Base-by-base conservation (phyloP, 2,797 vertebrate genomes). In the Manis pentadactyla region DNA sequence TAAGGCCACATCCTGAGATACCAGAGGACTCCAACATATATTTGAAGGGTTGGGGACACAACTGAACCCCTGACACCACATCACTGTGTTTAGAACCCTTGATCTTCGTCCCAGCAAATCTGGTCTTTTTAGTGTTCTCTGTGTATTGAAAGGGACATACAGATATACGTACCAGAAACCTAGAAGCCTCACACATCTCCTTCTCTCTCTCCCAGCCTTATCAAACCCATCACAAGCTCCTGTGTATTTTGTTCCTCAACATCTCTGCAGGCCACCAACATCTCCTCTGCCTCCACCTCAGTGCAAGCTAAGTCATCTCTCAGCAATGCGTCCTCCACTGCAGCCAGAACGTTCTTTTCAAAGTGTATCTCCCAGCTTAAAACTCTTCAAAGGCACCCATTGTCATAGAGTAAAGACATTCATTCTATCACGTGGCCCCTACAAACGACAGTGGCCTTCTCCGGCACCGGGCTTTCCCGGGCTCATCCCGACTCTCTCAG, bases 341-440 rank as follows among this genome's bases (percentile, higher is more conserved):
- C 5, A 89, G 42, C 53, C 66, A 75, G 51, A 49, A 74, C 57
- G 59, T 53, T 61, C 51, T 73, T 84, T 84, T 21, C 92, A 49
- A 84, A 77, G n/a, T 19, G 39, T 27, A n/a, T 51, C 31, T 3
- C 31, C 51, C 68, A 34, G 8, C 53, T 53, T 75, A 21, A 63
- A 18, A 39, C 18, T 23, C 34, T 59, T 39, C 68, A 0, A 0
- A 34, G 74, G 46, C 25, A 27, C 19, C 37, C 29, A 6, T 19
- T 75, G 61, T 46, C 8, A 5, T 5, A 25, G 23, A 71, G 69
- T 64, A 17, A 46, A 82, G 37, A 11, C 46, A 0, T 81, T 75
- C 12, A 39, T 39, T 39, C 37, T 4, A 1, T 11, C 66, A 13
- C 0, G 1, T 57, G 59, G 2, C 29, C 39, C 31, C 85, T 34